These are phyloP conservation scores for Pelobates cultripes DNA, from an alignment of 2,797 vertebrate species.

Conservation along the genomic window DNA sequence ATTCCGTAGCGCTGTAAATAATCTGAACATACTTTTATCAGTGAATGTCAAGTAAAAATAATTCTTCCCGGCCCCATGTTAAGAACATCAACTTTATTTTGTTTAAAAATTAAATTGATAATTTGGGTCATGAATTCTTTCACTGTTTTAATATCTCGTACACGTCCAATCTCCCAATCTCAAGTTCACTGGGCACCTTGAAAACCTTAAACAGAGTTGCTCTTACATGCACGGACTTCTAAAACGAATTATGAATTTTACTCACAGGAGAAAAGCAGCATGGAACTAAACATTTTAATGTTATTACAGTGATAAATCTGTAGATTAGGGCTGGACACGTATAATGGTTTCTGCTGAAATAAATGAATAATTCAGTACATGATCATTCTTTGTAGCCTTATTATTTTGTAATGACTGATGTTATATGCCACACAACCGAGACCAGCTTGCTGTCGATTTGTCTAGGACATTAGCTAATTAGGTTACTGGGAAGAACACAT, in stretches of 20 bases:
- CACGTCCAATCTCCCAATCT: too few species aligned
- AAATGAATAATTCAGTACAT: constrained; percentile 18
- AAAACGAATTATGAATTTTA: neutral
- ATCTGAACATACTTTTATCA: too few species aligned
- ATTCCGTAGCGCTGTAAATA: too few species aligned
- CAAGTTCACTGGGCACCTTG: too few species aligned
- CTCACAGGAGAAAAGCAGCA: neutral
- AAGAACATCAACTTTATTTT: too few species aligned
- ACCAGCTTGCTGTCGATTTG: constrained; percentile 18
- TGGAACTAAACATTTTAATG: neutral
- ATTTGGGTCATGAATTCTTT: too few species aligned
- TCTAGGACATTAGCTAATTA: constrained; percentile 37
- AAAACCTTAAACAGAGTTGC: too few species aligned
- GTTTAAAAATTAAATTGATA: too few species aligned
- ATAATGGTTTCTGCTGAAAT: constrained; percentile 1
- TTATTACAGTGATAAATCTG: neutral
- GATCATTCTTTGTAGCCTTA: neutral
- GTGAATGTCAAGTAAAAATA: too few species aligned
- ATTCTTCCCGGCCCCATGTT: too few species aligned
- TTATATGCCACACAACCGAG: constrained; percentile 15
- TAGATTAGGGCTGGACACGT: constrained; percentile 7
- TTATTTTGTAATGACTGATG: constrained; percentile 36
- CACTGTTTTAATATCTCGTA: too few species aligned
- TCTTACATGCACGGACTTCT: neutral
- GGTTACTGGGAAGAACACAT: constrained; percentile 39